Conservation (phyloP, 2,797 vertebrate species). For the Urophycis tenuis region DNA sequence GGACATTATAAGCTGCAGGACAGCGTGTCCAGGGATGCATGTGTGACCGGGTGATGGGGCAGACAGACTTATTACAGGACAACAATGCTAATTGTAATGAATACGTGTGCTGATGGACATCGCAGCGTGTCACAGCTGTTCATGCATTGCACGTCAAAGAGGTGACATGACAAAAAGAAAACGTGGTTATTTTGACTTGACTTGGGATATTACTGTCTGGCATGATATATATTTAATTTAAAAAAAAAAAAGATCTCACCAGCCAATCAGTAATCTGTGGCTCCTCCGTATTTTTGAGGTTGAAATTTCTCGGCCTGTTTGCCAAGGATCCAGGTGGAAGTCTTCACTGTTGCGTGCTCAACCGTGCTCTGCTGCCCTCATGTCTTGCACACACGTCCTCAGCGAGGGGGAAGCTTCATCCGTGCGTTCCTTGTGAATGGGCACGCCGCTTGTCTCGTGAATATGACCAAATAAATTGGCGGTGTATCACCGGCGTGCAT, state of each 20-base stretch:
- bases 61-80: conserved; percentile 3
- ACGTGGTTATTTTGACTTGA: not conserved
- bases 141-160: not conserved
- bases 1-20: conserved; percentile 44
- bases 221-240: no score
- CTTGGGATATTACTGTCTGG: not conserved
- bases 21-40: conserved; percentile 29
- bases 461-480: not conserved
- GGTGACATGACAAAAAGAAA: not conserved
- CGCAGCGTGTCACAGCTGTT: not conserved
- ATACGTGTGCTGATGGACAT: not conserved
- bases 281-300: not conserved
- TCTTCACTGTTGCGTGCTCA: not conserved
- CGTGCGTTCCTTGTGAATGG: not conserved
- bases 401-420: not conserved
- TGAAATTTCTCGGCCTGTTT: not conserved
- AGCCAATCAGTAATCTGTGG: no score
- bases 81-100: conserved; percentile 1
- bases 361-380: not conserved
- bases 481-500: not conserved
- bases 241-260: no score
- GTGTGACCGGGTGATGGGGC: conserved; percentile 29
- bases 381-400: not conserved
- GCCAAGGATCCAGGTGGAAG: not conserved
- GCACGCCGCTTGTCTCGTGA: not conserved